These are phyloP conservation scores for Sebastes minor DNA, from an alignment of 2,797 vertebrate species.

Conservation along the genomic window DNA sequence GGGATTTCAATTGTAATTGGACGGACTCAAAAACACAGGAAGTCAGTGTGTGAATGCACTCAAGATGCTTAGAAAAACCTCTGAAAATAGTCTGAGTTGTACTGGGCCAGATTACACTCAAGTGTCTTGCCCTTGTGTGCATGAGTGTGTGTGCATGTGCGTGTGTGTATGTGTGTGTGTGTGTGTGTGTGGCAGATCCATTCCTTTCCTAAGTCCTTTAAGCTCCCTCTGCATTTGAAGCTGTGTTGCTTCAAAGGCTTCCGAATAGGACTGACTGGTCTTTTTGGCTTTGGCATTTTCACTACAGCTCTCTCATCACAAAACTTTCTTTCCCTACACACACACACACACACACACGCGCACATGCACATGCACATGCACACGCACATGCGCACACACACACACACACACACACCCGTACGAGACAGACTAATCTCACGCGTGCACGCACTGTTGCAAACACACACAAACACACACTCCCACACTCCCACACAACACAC, in stretches of 20 bases:
- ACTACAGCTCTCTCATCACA: constrained; percentile 23
- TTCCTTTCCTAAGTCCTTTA: constrained; percentile 30
- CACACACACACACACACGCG: not conserved
- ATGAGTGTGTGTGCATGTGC: not conserved
- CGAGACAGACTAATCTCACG: constrained; percentile 36
- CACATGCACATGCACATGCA: not conserved
- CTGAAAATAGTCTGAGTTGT: not conserved
- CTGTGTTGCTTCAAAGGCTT: constrained; percentile 47
- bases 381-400: not conserved
- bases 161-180: not conserved
- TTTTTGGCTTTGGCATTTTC: constrained; percentile 52
- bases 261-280: constrained; percentile 45
- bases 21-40: not conserved
- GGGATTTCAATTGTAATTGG: not conserved
- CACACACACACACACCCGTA: not conserved
- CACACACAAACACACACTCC: too few species aligned
- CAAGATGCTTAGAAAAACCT: not conserved
- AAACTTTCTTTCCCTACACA: constrained; percentile 24
- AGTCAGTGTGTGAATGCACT: not conserved
- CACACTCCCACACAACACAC: constrained; percentile 19
- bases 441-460: not conserved
- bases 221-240: constrained; percentile 50
- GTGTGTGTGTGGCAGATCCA: constrained; percentile 17
- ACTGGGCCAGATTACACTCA: not conserved
- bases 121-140: not conserved